Percentiles rank a stretch among this genome's conserved stretches.
phyloP scores from a whole-genome alignment of 2,113 vertebrate species.

The Apodemus speciosus region DNA sequence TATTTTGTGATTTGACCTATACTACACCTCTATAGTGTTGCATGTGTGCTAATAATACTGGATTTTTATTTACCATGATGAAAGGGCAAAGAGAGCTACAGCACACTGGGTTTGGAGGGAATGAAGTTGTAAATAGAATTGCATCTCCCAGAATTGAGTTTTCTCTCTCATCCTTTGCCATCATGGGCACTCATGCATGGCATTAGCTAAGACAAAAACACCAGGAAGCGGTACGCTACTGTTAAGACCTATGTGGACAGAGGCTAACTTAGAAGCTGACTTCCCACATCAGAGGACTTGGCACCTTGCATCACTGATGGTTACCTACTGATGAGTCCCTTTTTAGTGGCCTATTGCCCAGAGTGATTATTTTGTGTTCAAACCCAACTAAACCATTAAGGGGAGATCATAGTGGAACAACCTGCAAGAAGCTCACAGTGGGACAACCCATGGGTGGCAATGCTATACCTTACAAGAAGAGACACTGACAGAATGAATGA shows the following conservation, averaged over 20 bases:
- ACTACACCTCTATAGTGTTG: neutral
- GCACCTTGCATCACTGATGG: conserved; percentile 39
- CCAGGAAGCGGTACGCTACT: neutral
- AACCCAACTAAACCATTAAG: conserved; percentile 61
- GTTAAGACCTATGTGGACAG: neutral
- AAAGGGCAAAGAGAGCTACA: neutral
- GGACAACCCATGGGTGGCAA: neutral
- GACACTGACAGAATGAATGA: conserved; percentile 62
- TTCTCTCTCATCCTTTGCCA: neutral
- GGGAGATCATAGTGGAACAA: conserved; percentile 67
- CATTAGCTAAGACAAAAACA: neutral
- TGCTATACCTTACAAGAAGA: conserved; percentile 61
- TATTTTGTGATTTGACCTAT: neutral
- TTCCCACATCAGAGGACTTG: conserved; percentile 35
- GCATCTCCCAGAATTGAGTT: neutral
- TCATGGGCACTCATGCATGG: neutral
- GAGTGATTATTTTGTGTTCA: conserved; percentile 65
- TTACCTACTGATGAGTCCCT: conserved; percentile 69
- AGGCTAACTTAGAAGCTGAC: conserved; percentile 33
- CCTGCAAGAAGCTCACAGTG: neutral
- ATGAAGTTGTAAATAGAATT: neutral
- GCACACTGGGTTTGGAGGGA: neutral
- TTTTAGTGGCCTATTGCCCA: conserved; percentile 37
- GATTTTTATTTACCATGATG: neutral
- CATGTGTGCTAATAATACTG: neutral